These are phyloP conservation scores for Parapsyche elsis DNA, from an alignment of 1,140 invertebrate species.

Conservation along the genomic window DNA sequence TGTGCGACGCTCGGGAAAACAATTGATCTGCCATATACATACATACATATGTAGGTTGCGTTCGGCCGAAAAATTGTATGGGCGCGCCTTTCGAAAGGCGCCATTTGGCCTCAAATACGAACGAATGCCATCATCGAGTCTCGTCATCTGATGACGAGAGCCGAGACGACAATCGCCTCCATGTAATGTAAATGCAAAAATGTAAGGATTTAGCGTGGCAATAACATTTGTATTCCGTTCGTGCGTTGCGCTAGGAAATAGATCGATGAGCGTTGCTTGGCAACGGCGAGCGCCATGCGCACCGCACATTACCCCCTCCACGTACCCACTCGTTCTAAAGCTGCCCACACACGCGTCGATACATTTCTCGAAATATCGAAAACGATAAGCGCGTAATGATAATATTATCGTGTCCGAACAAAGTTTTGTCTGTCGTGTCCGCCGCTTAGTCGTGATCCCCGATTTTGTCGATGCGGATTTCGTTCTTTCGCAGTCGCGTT, in stretches of 20 bases:
- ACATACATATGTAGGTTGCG: no score
- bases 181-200: background rate
- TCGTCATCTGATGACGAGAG: no score
- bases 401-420: no score
- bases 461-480: no score
- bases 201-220: conserved; percentile 14
- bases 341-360: background rate
- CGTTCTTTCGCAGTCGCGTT: no score
- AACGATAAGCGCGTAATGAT: no score
- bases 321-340: background rate
- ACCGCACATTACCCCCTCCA: conserved; percentile 1
- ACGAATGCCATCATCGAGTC: no score
- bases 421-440: no score
- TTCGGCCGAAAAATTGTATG: background rate
- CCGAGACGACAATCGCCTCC: no score
- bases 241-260: conserved; percentile 41
- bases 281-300: conserved; percentile 35
- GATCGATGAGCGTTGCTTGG: conserved; percentile 42
- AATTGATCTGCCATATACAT: background rate
- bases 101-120: no score
- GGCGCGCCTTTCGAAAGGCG: conserved; percentile 22
- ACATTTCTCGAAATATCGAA: no score
- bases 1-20: background rate
- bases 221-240: conserved; percentile 43
- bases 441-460: no score